Percentiles rank a stretch among this genome's conserved stretches.
Conservation (phyloP, 2,113 vertebrate species). For the Suncus etruscus region DNA sequence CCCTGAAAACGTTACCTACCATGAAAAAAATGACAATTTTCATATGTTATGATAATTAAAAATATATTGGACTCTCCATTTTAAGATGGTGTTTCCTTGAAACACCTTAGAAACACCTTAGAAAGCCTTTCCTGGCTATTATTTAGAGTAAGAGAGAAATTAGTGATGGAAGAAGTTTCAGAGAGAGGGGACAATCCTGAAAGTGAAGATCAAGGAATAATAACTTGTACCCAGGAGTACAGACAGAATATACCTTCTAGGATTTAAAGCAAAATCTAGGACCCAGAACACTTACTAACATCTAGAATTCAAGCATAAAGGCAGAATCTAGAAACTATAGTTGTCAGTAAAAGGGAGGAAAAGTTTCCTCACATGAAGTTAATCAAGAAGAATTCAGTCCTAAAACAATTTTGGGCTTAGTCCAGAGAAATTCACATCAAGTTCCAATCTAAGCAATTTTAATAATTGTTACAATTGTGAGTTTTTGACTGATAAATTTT, state of each 20-base stretch:
- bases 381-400: neutral
- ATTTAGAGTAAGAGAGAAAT: neutral
- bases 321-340: neutral
- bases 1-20: neutral
- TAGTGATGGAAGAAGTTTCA: neutral
- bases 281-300: no score
- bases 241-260: neutral
- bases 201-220: neutral
- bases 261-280: no score
- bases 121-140: neutral
- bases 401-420: neutral
- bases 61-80: neutral
- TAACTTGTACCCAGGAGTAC: neutral
- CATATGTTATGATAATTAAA: no score
- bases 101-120: neutral
- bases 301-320: neutral
- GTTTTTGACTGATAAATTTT: neutral
- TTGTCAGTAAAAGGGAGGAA: neutral
- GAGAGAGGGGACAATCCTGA: neutral
- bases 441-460: neutral
- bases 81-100: neutral
- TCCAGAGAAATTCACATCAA: neutral
- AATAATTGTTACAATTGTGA: neutral
- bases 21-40: neutral
- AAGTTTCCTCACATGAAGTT: no score